phyloP scores from a whole-genome alignment of 1,140 invertebrate genomes.

The Pollicipes pollicipes region DNA sequence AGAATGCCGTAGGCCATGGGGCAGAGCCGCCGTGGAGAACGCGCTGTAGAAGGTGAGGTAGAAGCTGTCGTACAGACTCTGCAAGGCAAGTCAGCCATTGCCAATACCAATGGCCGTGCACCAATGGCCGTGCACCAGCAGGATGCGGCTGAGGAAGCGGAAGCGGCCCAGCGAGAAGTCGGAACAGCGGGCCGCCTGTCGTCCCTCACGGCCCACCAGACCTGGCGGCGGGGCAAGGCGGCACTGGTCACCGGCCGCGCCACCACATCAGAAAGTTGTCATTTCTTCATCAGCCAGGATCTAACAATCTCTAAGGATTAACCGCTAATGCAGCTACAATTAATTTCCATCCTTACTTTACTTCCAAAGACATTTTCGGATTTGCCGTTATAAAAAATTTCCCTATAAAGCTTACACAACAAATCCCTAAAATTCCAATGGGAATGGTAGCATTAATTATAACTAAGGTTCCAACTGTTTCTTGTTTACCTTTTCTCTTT shows the following conservation, averaged over 20 bases:
- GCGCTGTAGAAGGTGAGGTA: slow-evolving; percentile 57
- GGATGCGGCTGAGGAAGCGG: slow-evolving; percentile 41
- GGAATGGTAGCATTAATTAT: too few species aligned
- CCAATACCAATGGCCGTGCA: too few species aligned
- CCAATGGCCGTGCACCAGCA: slow-evolving; percentile 60
- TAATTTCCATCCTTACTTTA: too few species aligned
- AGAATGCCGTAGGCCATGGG: slow-evolving; percentile 47
- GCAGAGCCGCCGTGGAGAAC: slow-evolving; percentile 48
- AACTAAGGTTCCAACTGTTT: too few species aligned
- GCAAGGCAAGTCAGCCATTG: too few species aligned
- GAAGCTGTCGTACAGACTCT: slow-evolving; percentile 47
- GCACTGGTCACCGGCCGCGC: background rate
- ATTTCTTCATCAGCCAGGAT: too few species aligned
- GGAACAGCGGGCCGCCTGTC: slow-evolving; percentile 51
- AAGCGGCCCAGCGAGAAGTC: slow-evolving; percentile 51
- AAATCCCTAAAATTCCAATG: too few species aligned
- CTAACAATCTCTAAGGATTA: too few species aligned
- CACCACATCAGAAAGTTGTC: slow-evolving; percentile 6
- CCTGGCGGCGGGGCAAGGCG: slow-evolving; percentile 23
- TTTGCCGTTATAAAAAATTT: too few species aligned
- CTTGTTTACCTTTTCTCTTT: too few species aligned
- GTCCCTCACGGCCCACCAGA: slow-evolving; percentile 56
- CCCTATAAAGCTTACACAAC: too few species aligned
- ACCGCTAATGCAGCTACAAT: slow-evolving; percentile 1
- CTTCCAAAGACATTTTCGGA: too few species aligned